Evolutionary conservation across 2,888 invertebrate species (phyloP), one percentile per base, ranked within the genome.

Genomic region (Philereme transversata): DNA sequence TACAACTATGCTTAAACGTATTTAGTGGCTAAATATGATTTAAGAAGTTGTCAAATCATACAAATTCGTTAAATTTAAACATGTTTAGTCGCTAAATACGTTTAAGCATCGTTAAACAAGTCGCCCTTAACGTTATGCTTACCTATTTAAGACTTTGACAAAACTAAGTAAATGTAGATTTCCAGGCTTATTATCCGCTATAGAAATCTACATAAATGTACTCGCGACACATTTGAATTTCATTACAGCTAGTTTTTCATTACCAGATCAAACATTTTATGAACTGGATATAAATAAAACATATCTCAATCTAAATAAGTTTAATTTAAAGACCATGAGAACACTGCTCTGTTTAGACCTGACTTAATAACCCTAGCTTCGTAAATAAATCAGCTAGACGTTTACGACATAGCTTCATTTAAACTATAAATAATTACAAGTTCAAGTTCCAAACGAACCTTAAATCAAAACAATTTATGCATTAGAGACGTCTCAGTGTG

Each of bases 401-500:
- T 87, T 87, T 83, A 87, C 81, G 83, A 81, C 78, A 83, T 80
- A 76, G 72, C 82, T 85, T 83, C 81, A 86, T 86, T 86, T 83
- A 79, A 82, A 82, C 84, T 81, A 86, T 86, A 85, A 86, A 86
- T 84, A 86, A 86, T 83, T 81, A 82, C 77, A 73, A 81, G 78
- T 75, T 71, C 76, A 79, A 74, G 73, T 75, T 70, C 70, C 61
- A 65, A 67, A 62, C 68, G 53, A 75, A 76, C 75, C 71, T 75
- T 83, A 86, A 82, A 85, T 86, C 81, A 85, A 81, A 81, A 77
- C 75, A 80, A 81, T 82, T 83, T 83, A 85, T 83, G 79, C 72
- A 74, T 22, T 76, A 75, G 74, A 76, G 77, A 77, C 78, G 71
- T 76, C 72, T 77, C 72, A 74, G 75, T 74, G 45, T 41, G 56